Conservation (phyloP, 2,888 invertebrate genomes). For the Peribatodes rhomboidaria region DNA sequence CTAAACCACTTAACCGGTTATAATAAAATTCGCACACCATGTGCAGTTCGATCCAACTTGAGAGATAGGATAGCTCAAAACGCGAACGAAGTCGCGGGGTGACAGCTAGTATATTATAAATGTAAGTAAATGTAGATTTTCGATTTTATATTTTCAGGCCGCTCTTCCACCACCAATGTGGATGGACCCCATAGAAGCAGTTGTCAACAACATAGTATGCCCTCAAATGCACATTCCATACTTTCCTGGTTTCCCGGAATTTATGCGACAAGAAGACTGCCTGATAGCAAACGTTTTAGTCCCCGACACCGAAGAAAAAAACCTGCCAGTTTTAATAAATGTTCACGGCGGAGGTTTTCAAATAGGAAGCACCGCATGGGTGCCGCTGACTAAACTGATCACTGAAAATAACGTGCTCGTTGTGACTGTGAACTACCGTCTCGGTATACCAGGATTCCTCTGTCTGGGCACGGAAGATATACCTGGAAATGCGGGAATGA, state of each 20-base stretch:
- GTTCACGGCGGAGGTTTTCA: slow-evolving; percentile 59
- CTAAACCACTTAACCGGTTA: no score
- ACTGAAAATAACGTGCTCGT: slow-evolving; percentile 22
- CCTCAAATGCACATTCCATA: slow-evolving; percentile 51
- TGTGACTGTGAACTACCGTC: neutral
- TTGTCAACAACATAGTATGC: neutral
- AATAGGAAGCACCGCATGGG: slow-evolving; percentile 44
- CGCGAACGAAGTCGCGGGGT: no score
- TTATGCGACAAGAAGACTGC: slow-evolving; percentile 60
- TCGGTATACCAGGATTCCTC: slow-evolving; percentile 64
- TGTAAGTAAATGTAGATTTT: no score
- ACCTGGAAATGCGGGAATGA: slow-evolving; percentile 73
- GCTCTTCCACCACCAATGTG: slow-evolving; percentile 58
- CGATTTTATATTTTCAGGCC: no score
- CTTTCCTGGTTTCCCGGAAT: slow-evolving; percentile 24
- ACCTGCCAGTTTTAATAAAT: slow-evolving; percentile 54
- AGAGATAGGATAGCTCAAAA: no score
- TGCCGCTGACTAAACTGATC: slow-evolving; percentile 43
- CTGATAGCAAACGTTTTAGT: slow-evolving; percentile 67
- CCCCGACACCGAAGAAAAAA: slow-evolving; percentile 57
- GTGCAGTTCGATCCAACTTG: no score
- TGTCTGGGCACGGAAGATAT: slow-evolving; percentile 64
- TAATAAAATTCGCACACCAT: no score
- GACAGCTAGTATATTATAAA: no score
- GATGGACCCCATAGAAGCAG: slow-evolving; percentile 39